Percentiles rank a stretch among this genome's conserved stretches.
These are phyloP conservation scores for Bathynomus jamesi DNA, from an alignment of 1,140 invertebrate genomes.

Conservation along the genomic window DNA sequence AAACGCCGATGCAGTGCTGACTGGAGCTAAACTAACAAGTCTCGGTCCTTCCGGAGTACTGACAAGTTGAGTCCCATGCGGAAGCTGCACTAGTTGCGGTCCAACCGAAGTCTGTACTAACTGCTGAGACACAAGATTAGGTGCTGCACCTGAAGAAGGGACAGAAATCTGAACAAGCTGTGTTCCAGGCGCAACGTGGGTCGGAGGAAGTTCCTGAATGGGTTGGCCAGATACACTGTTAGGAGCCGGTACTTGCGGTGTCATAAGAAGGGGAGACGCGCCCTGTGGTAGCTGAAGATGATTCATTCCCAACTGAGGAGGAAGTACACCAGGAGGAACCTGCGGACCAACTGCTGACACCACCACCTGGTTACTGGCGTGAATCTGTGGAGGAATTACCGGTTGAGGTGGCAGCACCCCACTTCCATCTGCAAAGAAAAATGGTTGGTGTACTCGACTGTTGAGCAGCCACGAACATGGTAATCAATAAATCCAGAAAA, in stretches of 20 bases:
- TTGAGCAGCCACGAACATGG: too few species aligned
- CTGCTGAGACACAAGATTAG: constrained; percentile 15
- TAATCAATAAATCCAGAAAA: too few species aligned
- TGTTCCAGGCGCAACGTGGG: constrained; percentile 16
- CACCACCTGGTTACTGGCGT: constrained; percentile 15
- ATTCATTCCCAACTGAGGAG: constrained; percentile 10
- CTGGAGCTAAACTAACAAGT: constrained; percentile 20
- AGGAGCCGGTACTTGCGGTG: constrained; percentile 22
- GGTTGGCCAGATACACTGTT: constrained; percentile 17
- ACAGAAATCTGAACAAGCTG: constrained; percentile 18
- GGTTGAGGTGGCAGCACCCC: constrained; percentile 16
- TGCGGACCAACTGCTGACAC: constrained; percentile 15
- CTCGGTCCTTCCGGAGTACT: constrained; percentile 22
- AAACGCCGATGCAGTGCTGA: background rate
- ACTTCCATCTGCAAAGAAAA: constrained; percentile 16
- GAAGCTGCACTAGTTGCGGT: constrained; percentile 23
- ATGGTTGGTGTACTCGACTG: too few species aligned
- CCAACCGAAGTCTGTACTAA: constrained; percentile 25
- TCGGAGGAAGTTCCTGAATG: constrained; percentile 15
- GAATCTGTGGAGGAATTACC: constrained; percentile 14
- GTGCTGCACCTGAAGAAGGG: constrained; percentile 11
- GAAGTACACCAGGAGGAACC: constrained; percentile 8
- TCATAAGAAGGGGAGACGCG: background rate
- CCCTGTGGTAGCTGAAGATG: background rate
- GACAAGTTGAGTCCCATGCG: constrained; percentile 28